Evolutionary conservation across 2,797 vertebrate genomes (phyloP), one percentile per base, ranked within the genome.

Genomic region (Holocentrus rufus): DNA sequence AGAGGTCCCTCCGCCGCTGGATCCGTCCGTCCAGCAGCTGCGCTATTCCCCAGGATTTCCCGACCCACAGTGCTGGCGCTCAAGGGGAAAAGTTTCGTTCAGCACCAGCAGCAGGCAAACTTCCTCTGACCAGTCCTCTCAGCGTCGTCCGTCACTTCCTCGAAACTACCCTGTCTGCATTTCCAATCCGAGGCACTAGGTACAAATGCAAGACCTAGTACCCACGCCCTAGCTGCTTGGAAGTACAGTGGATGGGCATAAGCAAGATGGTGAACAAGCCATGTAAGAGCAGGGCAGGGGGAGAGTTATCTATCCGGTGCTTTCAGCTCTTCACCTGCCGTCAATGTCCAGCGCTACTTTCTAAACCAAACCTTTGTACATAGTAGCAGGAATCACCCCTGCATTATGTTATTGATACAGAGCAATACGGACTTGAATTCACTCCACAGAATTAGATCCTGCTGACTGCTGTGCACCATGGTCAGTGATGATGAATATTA

Each of bases 121-220:
- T 94, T 94, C 93, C 94, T 94, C 88, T 88, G 91, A 84, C 89
- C 86, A 85, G 87, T 82, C 80, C 83, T 70, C 65, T 22, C 76
- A 83, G 81, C 63, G 42, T 74, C 74, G 89, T 90, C 92, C 92
- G 91, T 93, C 91, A 94, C 94, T 95, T 93, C 94, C 93, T 92
- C 58, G 80, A 92, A 89, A 87, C 90, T 74, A 74, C 85, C 86
- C 87, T 79, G 87, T 90, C 87, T 78, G 84, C 87, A 71, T 89
- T 87, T 89, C 88, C 82, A 83, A 74, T 67, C 74, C 66, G 36
- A 85, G 74, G 77, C 67, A 77, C 76, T 60, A 36, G 10, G 18
- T n/a, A 57, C 25, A 30, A 58, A 52, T 36, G 20, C 61, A 42
- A 27, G 25, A 46, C 65, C 65, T 27, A 22, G n/a, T 65, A 13